A percentile compares a stretch with the other conserved stretches of the same genome.
Conservation (phyloP, 2,888 invertebrate genomes). For the Amphipoea oculea region DNA sequence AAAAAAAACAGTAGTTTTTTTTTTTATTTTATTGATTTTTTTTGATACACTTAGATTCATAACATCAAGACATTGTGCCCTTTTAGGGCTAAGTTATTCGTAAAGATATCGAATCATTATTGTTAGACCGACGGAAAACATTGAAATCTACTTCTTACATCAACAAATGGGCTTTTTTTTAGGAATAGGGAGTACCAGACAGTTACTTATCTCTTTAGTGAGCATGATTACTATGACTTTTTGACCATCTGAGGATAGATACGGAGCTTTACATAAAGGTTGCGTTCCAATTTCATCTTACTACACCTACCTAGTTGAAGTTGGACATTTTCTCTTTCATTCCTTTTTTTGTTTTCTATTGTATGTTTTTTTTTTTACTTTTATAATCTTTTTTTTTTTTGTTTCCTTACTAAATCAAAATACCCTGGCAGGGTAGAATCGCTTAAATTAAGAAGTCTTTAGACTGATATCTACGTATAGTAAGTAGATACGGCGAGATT, state of each 20-base stretch:
- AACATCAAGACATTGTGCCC: slow-evolving; percentile 4
- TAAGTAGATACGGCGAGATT: not conserved
- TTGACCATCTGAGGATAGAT: not conserved
- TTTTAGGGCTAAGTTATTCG: slow-evolving; percentile 9
- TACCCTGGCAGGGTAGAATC: slow-evolving; percentile 12
- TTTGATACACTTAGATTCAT: not conserved
- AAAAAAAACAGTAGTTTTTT: not conserved
- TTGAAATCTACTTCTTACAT: not conserved
- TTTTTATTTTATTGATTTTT: not conserved
- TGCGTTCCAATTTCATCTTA: not conserved
- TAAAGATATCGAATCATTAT: slow-evolving; percentile 11
- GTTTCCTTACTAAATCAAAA: not conserved
- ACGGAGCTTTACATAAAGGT: not conserved
- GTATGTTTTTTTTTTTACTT: not conserved
- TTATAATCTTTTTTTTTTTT: not conserved
- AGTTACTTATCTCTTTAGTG: not conserved
- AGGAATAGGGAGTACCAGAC: not conserved
- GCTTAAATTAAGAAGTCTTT: slow-evolving; percentile 5
- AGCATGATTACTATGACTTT: not conserved
- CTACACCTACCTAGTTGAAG: not conserved
- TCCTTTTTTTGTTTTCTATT: not conserved
- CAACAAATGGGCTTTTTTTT: not conserved
- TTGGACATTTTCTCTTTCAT: no score
- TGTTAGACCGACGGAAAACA: not conserved
- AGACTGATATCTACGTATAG: slow-evolving; percentile 5